Evolutionary conservation across 2,113 vertebrate species (phyloP), one percentile per base, ranked within the genome.

Genomic region (Chloropsis cyanopogon): DNA sequence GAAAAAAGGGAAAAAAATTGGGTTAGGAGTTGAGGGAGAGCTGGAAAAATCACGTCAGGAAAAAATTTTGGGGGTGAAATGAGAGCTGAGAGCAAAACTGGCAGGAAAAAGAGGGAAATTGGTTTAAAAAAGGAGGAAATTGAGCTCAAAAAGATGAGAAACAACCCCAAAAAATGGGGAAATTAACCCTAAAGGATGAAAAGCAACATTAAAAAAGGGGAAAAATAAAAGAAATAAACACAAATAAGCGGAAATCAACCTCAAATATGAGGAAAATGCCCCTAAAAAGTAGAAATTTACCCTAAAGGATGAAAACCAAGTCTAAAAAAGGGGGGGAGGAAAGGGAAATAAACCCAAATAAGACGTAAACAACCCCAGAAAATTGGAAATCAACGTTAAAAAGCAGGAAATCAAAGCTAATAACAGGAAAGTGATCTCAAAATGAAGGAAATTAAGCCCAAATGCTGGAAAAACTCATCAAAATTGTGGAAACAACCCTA

Each of bases 41-140:
- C n/a, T n/a, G n/a, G n/a, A 0, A 14, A 21, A n/a, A 2, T 4
- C 2, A 7, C 0, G 1, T 29, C 3, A 9, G 0, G 1, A 0
- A 2, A 14, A n/a, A 59, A 42, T 29, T 7, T 0, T 1, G 7
- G 44, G 0, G 19, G 52, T 21, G 1, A 39, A 39, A 26, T 1
- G 0, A 2, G 13, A 47, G 0, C 1, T n/a, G 23, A 14, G 23
- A 10, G 44, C 0, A 9, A 50, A 64, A 53, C 1, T 2, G 1
- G 49, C 12, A 11, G 2, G 0, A 29, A 23, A 78, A 42, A 17
- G 7, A 9, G 15, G 5, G 4, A 53, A 66, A 66, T 15, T 0
- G 1, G 25, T 31, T 1, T 4, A 2, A 12, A 81, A 68, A 69
- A 6, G 3, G 35, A 7, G 12, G 12, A 42, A 19, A 41, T 5